Evolutionary conservation across 2,888 invertebrate genomes (phyloP), one percentile per base, ranked within the genome.

Genomic region (Chrysopilus asiliformis): DNA sequence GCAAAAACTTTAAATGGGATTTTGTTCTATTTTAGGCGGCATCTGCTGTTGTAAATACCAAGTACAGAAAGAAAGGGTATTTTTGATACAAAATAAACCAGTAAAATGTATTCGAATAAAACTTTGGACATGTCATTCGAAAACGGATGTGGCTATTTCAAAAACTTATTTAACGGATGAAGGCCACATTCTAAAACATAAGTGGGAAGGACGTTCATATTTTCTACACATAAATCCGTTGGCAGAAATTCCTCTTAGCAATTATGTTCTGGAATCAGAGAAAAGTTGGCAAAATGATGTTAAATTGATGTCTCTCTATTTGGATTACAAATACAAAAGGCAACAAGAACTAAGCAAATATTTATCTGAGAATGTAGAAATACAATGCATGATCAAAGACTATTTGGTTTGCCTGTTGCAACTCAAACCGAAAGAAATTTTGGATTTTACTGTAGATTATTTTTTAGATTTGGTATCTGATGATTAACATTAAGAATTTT

Each of bases 401-500:
- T 44, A 38, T 35, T 14, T 43, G 27, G 4, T 42, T 1, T 19
- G 34, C 15, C 20, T 40, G 14, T 28, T 45, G 17, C 30, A 39
- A 14, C 22, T 29, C n/a, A 42, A 39, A 20, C 43, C 44, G 5
- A 19, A 33, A 6, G 29, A 39, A 26, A 30, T 44, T 27, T 27
- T 44, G n/a, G 40, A 38, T 4, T 42, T 40, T 26, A 38, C 40
- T 3, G 36, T 42, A 9, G 40, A 44, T 9, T 42, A 39, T 30
- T 44, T 44, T 36, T 24, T 33, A n/a, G n/a, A n/a, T n/a, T n/a
- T n/a, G n/a, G n/a, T n/a, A n/a, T n/a, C n/a, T n/a, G n/a, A n/a
- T n/a, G n/a, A n/a, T n/a, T n/a, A n/a, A n/a, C n/a, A n/a, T n/a
- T n/a, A n/a, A n/a, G n/a, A n/a, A n/a, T n/a, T n/a, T n/a, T n/a